Evolutionary conservation across 1,140 invertebrate genomes (phyloP).

Genomic region (Plectrocnemia conspersa): DNA sequence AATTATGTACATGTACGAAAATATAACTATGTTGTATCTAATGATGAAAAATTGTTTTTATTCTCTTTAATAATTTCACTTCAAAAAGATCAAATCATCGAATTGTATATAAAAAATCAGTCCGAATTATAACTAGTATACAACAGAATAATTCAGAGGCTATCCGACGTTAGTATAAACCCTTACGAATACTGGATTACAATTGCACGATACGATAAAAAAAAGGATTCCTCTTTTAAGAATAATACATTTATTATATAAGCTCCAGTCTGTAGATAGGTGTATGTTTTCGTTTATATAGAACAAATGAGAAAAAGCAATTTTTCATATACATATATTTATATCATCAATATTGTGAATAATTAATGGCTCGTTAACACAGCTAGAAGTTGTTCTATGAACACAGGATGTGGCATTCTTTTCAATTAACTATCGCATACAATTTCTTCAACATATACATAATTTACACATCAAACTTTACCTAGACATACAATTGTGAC

Average conservation of each 20-base stretch:
- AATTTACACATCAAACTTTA: slow-evolving; percentile 30
- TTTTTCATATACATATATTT: slow-evolving; percentile 13
- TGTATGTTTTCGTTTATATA: too few species aligned
- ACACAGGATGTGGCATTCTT: slow-evolving; percentile 37
- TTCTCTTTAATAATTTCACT: too few species aligned
- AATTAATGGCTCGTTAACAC: slow-evolving; percentile 25
- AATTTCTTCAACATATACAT: slow-evolving; percentile 33
- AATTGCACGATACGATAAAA: slow-evolving; percentile 21
- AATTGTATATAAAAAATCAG: too few species aligned
- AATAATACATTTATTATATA: background rate
- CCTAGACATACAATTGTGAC: slow-evolving; percentile 34
- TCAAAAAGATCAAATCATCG: too few species aligned
- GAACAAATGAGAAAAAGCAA: slow-evolving; percentile 19
- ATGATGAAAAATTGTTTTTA: too few species aligned
- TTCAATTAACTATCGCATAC: slow-evolving; percentile 34
- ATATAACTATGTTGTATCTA: too few species aligned
- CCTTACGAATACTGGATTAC: slow-evolving; percentile 11
- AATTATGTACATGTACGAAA: slow-evolving; percentile 17
- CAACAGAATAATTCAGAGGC: too few species aligned
- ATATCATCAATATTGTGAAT: slow-evolving; percentile 25
- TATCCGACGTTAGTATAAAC: too few species aligned
- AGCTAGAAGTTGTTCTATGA: slow-evolving; percentile 36
- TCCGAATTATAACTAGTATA: too few species aligned
- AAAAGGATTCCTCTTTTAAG: background rate
- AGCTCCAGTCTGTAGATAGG: slow-evolving; percentile 19